Percentiles rank a stretch among this genome's conserved stretches.
phyloP scores from a whole-genome alignment of 2,888 invertebrate species.

The Campaea margaritaria region DNA sequence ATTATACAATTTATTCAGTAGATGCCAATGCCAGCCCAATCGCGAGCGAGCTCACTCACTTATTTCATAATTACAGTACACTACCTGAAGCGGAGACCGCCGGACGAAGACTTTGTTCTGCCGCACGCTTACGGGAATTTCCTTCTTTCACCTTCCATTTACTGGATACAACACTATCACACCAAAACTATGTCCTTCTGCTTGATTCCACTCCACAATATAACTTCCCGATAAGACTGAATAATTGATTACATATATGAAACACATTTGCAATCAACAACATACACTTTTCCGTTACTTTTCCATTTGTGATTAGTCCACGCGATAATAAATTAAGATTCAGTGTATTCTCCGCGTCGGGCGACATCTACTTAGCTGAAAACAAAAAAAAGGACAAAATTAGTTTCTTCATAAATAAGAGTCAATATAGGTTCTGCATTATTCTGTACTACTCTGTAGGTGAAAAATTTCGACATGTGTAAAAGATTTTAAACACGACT shows the following conservation, averaged over 20 bases:
- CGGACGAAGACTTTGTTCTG: conserved; percentile 64
- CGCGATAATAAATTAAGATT: conserved; percentile 84
- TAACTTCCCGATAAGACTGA: conserved; percentile 69
- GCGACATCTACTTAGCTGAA: conserved; percentile 76
- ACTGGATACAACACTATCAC: conserved; percentile 85
- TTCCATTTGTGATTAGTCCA: conserved; percentile 77
- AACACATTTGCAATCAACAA: conserved; percentile 73
- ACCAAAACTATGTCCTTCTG: conserved; percentile 80
- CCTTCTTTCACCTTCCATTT: conserved; percentile 77
- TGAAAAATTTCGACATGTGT: no score
- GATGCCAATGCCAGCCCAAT: conserved; percentile 61
- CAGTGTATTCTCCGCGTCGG: conserved; percentile 67
- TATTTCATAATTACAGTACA: conserved; percentile 67
- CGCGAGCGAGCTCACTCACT: conserved; percentile 54
- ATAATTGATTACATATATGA: conserved; percentile 63
- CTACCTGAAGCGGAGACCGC: conserved; percentile 60
- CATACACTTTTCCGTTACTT: conserved; percentile 80
- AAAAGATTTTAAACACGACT: no score
- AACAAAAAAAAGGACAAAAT: conserved; percentile 49
- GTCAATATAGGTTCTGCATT: no score
- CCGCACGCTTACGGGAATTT: conserved; percentile 73
- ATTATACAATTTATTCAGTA: conserved; percentile 60
- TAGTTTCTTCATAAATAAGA: no score
- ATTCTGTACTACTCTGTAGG: no score
- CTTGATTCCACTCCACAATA: conserved; percentile 62